A percentile compares a stretch with the other conserved stretches of the same genome.
Evolutionary conservation across 2,113 vertebrate species (phyloP).

Genomic region (Syrrhaptes paradoxus): DNA sequence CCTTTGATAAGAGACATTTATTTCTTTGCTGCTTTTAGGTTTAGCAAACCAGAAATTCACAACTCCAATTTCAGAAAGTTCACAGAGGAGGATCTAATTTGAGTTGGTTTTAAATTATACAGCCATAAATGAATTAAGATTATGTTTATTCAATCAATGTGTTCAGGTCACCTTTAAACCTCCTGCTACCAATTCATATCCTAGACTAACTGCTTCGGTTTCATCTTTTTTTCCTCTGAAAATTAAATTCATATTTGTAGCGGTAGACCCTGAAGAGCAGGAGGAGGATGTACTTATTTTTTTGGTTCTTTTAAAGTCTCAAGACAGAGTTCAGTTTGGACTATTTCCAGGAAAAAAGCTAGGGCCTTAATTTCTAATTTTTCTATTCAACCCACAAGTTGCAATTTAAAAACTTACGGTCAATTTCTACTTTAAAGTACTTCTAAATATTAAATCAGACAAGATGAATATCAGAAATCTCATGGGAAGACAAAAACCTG

Average conservation of each 20-base stretch:
- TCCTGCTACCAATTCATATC: not conserved
- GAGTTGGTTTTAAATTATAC: constrained; percentile 17
- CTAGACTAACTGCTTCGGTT: constrained; percentile 30
- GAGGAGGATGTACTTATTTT: not conserved
- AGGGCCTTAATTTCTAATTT: not conserved
- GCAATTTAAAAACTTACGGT: not conserved
- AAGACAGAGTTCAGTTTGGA: not conserved
- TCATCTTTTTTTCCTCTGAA: constrained; percentile 12
- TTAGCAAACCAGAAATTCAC: not conserved
- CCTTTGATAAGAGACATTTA: not conserved
- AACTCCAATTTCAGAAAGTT: constrained; percentile 1
- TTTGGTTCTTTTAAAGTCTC: not conserved
- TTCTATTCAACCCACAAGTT: not conserved
- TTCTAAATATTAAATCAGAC: not conserved
- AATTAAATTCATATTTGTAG: not conserved
- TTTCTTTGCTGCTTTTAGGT: not conserved
- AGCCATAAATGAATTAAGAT: constrained; percentile 8
- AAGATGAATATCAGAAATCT: not conserved
- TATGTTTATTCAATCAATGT: constrained; percentile 39
- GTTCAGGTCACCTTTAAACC: constrained; percentile 44
- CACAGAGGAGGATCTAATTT: constrained; percentile 41
- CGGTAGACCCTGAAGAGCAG: not conserved
- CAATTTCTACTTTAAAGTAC: not conserved
- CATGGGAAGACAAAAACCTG: not conserved
- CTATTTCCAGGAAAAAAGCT: not conserved